Conservation (phyloP, 2,888 invertebrate species). For the Elmis aenea region DNA sequence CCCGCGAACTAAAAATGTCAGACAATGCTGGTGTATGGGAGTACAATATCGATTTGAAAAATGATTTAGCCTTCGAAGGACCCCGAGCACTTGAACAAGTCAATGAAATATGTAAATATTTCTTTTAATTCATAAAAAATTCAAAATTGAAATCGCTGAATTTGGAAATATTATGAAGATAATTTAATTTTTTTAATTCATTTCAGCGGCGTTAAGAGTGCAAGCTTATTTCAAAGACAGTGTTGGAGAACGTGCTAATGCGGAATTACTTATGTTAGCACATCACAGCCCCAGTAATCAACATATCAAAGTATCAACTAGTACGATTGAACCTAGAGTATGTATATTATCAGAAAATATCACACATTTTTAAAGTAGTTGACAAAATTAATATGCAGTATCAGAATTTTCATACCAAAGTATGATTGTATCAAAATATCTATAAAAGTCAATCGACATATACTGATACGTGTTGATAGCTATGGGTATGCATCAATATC, state of each 20-base stretch:
- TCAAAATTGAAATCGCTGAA: no score
- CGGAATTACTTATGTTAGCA: conserved; percentile 67
- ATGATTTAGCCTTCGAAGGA: conserved; percentile 53
- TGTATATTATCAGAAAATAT: no score
- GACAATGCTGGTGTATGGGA: conserved; percentile 76
- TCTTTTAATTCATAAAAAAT: conserved; percentile 2
- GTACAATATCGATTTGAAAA: conserved; percentile 69
- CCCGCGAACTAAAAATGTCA: conserved; percentile 59
- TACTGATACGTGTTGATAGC: no score
- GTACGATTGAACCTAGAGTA: conserved; percentile 73
- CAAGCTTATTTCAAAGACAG: conserved; percentile 66
- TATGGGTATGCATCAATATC: no score
- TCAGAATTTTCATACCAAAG: no score
- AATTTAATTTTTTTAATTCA: conserved; percentile 1
- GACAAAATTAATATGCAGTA: no score
- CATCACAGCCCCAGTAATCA: conserved; percentile 79
- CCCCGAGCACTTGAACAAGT: conserved; percentile 35
- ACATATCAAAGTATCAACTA: conserved; percentile 81
- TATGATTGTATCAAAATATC: no score
- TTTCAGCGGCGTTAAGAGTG: conserved; percentile 43
- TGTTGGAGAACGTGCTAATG: conserved; percentile 59
- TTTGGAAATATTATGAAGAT: conserved; percentile 4
- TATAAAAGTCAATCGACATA: no score
- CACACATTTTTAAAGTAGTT: not conserved
- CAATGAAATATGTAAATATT: conserved; percentile 31